These are phyloP conservation scores for Torymus auratus DNA, from an alignment of 2,888 invertebrate species.

Conservation along the genomic window DNA sequence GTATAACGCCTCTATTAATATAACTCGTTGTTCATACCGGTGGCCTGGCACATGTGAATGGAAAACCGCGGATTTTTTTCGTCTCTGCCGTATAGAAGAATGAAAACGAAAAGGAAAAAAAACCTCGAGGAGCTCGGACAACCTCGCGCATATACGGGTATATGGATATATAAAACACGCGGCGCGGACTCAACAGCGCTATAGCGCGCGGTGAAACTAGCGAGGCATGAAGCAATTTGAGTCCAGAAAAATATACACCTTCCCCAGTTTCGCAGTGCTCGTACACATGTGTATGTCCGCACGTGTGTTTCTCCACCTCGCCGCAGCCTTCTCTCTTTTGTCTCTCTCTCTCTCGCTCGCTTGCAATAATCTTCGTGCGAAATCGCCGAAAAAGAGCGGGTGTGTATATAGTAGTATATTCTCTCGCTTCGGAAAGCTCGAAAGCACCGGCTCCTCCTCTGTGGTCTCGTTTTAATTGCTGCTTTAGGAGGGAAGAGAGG, in stretches of 20 bases:
- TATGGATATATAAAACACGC: slow-evolving; percentile 37
- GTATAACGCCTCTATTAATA: slow-evolving; percentile 30
- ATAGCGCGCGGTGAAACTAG: slow-evolving; percentile 49
- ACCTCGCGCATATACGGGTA: slow-evolving; percentile 23
- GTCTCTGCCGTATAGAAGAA: slow-evolving; percentile 30
- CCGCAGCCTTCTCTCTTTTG: slow-evolving; percentile 27
- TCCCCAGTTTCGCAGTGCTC: slow-evolving; percentile 47
- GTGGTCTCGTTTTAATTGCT: slow-evolving; percentile 46
- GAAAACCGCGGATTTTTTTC: slow-evolving; percentile 43
- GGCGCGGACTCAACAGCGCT: slow-evolving; percentile 8
- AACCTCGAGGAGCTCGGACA: slow-evolving; percentile 37
- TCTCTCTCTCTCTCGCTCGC: neutral
- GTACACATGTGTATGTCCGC: neutral
- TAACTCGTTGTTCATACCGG: neutral
- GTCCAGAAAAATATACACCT: slow-evolving; percentile 58
- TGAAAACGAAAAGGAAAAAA: slow-evolving; percentile 48
- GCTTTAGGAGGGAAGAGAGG: slow-evolving; percentile 37
- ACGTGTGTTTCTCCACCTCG: slow-evolving; percentile 18
- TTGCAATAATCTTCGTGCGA: slow-evolving; percentile 44
- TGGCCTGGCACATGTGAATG: slow-evolving; percentile 38
- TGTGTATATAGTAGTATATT: too few species aligned
- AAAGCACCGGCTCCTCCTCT: neutral
- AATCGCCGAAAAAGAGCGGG: slow-evolving; percentile 43
- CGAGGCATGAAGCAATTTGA: slow-evolving; percentile 60
- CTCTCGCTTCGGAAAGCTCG: too few species aligned